Percentiles rank a stretch among this genome's conserved stretches.
phyloP scores from a whole-genome alignment of 2,888 invertebrate species.

The Brachylomia viminalis region DNA sequence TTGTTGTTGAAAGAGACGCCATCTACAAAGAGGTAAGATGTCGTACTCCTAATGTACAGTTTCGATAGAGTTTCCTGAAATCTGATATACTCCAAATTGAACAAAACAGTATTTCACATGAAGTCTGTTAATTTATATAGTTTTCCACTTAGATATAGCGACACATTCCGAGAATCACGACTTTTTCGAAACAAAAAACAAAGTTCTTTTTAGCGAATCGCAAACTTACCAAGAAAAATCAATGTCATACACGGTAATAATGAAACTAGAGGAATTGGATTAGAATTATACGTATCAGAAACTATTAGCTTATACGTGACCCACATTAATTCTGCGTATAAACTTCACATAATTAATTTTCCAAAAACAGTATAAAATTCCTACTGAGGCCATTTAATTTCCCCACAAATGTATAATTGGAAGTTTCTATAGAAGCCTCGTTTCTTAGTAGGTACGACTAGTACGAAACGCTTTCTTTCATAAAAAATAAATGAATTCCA shows the following conservation, averaged over 20 bases:
- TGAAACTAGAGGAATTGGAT: conserved; percentile 22
- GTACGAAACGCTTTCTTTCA: conserved; percentile 65
- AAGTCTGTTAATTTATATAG: background rate
- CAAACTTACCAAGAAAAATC: conserved; percentile 24
- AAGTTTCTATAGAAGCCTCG: conserved; percentile 50
- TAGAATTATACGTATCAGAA: conserved; percentile 26
- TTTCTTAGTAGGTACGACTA: conserved; percentile 44
- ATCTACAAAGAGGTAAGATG: too few relatives aligned
- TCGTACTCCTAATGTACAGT: background rate
- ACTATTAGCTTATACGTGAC: conserved; percentile 6
- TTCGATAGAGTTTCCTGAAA: background rate
- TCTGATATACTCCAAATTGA: background rate
- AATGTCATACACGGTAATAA: conserved; percentile 18
- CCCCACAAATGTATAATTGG: conserved; percentile 54
- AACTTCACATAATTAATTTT: conserved; percentile 32
- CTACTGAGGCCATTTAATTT: conserved; percentile 39
- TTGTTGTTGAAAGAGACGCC: background rate
- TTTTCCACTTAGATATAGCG: background rate
- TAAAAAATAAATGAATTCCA: conserved; percentile 69
- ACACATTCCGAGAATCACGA: background rate
- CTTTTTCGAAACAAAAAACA: conserved; percentile 10
- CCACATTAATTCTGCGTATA: conserved; percentile 16
- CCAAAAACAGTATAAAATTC: conserved; percentile 47
- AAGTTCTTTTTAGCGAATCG: conserved; percentile 7
- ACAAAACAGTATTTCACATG: too few relatives aligned